A percentile compares a stretch with the other conserved stretches of the same genome.
Conservation (phyloP, 2,888 invertebrate genomes). For the Mesorhabditis belari region DNA sequence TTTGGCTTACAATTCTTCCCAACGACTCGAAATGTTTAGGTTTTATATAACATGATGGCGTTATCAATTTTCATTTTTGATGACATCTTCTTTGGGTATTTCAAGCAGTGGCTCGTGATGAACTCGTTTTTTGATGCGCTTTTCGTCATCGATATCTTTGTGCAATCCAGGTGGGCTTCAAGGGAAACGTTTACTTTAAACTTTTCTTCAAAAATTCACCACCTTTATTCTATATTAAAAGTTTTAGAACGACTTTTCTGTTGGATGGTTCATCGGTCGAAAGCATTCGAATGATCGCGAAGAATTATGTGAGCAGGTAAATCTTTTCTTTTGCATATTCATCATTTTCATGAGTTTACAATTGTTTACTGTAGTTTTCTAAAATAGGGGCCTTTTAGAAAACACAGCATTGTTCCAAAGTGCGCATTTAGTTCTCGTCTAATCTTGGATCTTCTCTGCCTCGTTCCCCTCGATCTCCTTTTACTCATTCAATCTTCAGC, state of each 20-base stretch:
- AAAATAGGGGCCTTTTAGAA: too few relatives aligned
- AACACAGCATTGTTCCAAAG: too few relatives aligned
- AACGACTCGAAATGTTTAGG: neutral
- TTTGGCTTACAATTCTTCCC: neutral
- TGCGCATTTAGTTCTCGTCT: slow-evolving; percentile 11
- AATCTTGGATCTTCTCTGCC: slow-evolving; percentile 15
- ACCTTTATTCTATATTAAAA: too few relatives aligned
- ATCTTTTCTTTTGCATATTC: neutral
- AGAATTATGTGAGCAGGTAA: neutral
- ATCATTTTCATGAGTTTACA: too few relatives aligned
- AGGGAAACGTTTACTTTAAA: neutral
- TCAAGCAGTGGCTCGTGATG: slow-evolving; percentile 22
- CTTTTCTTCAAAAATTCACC: too few relatives aligned
- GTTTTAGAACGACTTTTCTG: neutral
- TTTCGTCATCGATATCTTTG: slow-evolving; percentile 33
- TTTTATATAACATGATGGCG: slow-evolving; percentile 41
- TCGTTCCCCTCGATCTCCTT: slow-evolving; percentile 30
- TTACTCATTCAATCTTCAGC: slow-evolving; percentile 6
- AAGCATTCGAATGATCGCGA: neutral
- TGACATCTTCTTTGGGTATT: slow-evolving; percentile 26
- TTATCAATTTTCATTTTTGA: slow-evolving; percentile 50
- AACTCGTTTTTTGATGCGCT: slow-evolving; percentile 35
- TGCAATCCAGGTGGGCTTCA: slow-evolving; percentile 26
- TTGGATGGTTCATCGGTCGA: neutral
- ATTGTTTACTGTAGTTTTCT: too few relatives aligned